A percentile compares a stretch with the other conserved stretches of the same genome.
Conservation (phyloP, 2,113 vertebrate species). For the Cyanoderma ruficeps region DNA sequence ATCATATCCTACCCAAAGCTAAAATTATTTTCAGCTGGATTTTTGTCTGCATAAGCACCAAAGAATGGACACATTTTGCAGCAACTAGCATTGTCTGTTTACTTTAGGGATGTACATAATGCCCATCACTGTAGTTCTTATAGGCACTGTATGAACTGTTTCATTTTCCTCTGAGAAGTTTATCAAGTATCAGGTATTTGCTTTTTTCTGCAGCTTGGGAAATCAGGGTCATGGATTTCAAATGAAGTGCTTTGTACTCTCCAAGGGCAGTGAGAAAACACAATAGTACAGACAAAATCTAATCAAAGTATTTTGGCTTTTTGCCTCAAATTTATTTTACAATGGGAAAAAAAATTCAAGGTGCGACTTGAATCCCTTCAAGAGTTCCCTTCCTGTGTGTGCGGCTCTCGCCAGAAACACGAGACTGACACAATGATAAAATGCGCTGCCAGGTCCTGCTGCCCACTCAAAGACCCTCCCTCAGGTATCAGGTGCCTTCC, state of each 20-base stretch:
- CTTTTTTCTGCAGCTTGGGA: slow-evolving; percentile 54
- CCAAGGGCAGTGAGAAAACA: slow-evolving; percentile 69
- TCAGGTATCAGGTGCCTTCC: slow-evolving; percentile 86
- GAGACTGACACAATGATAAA: slow-evolving; percentile 83
- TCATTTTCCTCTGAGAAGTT: slow-evolving; percentile 49
- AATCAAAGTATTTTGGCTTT: slow-evolving; percentile 74
- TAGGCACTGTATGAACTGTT: not conserved
- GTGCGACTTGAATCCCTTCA: slow-evolving; percentile 70
- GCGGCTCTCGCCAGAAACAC: slow-evolving; percentile 66
- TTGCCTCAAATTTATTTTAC: slow-evolving; percentile 74
- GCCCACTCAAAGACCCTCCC: slow-evolving; percentile 88
- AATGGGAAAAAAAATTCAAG: slow-evolving; percentile 68
- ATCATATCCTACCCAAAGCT: not conserved
- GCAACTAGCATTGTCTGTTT: not conserved
- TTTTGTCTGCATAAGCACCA: not conserved
- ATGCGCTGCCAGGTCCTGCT: slow-evolving; percentile 74
- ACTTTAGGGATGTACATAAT: not conserved
- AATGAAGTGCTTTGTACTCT: slow-evolving; percentile 59
- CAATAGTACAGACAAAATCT: slow-evolving; percentile 70
- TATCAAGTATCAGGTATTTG: slow-evolving; percentile 47
- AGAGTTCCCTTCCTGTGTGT: slow-evolving; percentile 70
- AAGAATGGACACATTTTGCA: not conserved
- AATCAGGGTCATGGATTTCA: slow-evolving; percentile 65
- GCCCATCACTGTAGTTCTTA: not conserved
- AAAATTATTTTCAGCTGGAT: not conserved